Evolutionary conservation across 2,888 invertebrate genomes (phyloP), one percentile per base, ranked within the genome.

Genomic region (Cenopis cana): DNA sequence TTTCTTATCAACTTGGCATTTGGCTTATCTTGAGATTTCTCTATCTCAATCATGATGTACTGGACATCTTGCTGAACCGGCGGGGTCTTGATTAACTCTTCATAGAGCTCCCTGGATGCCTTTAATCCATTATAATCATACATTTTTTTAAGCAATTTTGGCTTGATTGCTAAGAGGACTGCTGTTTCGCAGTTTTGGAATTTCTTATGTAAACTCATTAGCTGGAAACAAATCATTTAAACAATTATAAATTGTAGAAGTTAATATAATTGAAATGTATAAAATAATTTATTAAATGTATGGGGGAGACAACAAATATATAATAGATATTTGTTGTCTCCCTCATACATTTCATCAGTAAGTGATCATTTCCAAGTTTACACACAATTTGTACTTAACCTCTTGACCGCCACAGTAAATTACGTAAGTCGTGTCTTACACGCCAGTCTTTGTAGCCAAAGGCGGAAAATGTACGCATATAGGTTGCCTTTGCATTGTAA

Each of bases 11-110:
- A 85, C 75, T 94, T 94, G 0, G 91, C 76, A 77, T 94, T 93
- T 0, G 85, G 82, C 55, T 87, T 88, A 3, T 88, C 86, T 81
- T 94, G 94, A 12, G 81, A 78, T 65, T 82, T 83, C 81, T 95
- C 95, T 72, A 95, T 87, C 20, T 91, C 86, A 72, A 94, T 94
- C 95, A 96, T 96, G 79, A 94, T 93, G 72, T 89, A 90, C 76
- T 96, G 96, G 18, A 96, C 84, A 60, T 95, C 94, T 59, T 95
- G 79, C 80, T 94, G 95, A 54, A 94, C 92, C 0, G 96, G 96
- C 55, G 95, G 94, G 54, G 94, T 87, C 69, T 87, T 88, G 12
- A 94, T 94, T 57, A 97, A 83, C 36, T 93, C 91, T 49, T 94
- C 90, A 81, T 97, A 97, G 36, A 94, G 85, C 68, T 94, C 90